Evolutionary conservation across 2,113 vertebrate species (phyloP).

Genomic region (Sterna hirundo): DNA sequence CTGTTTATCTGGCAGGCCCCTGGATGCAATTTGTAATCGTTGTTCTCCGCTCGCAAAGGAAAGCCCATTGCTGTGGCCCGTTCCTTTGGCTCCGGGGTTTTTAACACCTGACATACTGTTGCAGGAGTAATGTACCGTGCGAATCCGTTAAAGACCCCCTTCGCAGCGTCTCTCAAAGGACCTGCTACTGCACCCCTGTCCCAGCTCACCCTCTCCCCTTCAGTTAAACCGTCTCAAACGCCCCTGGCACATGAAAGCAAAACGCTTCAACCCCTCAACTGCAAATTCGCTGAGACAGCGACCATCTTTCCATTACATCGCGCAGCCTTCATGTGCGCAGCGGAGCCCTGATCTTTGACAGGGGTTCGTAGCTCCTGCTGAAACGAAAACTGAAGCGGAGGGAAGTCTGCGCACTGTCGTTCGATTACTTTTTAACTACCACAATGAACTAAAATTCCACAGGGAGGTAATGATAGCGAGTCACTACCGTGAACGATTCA

Average conservation of each 20-base stretch:
- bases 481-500: neutral
- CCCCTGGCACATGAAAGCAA: neutral
- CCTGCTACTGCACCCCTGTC: neutral
- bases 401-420: neutral
- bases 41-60: neutral
- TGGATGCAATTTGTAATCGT: neutral
- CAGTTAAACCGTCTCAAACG: neutral
- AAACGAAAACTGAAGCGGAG: neutral
- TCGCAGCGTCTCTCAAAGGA: neutral
- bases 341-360: neutral
- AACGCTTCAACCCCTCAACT: neutral
- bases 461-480: neutral
- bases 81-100: neutral
- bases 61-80: neutral
- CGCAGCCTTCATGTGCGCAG: neutral
- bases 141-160: neutral
- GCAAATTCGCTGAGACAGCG: neutral
- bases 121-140: accelerated
- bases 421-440: neutral
- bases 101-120: neutral
- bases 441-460: neutral
- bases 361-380: neutral
- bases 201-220: neutral
- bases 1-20: constrained; percentile 8
- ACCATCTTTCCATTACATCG: neutral